phyloP scores from a whole-genome alignment of 2,797 vertebrate species.

The Sus cebifrons region DNA sequence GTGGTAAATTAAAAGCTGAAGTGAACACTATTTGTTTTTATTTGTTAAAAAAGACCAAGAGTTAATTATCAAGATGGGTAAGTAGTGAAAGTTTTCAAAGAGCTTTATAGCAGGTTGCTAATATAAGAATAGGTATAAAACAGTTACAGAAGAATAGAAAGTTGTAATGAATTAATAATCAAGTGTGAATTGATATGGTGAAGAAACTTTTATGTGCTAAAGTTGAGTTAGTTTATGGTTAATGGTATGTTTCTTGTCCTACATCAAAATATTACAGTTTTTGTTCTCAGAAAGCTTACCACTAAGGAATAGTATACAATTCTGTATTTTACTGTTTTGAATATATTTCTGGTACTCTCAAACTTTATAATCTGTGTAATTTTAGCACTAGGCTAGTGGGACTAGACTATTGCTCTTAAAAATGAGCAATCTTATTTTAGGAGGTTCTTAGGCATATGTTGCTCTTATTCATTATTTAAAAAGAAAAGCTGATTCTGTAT shows the following conservation, averaged over 20 bases:
- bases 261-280: not conserved
- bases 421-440: constrained; percentile 67
- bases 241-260: not conserved
- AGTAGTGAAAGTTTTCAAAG: not conserved
- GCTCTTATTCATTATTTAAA: constrained; percentile 69
- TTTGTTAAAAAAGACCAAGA: constrained; percentile 33
- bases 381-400: constrained; percentile 63
- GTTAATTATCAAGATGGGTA: not conserved
- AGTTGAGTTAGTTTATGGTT: not conserved
- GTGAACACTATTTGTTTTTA: not conserved
- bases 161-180: not conserved
- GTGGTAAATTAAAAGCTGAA: not conserved
- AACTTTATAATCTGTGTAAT: constrained; percentile 54
- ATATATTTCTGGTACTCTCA: constrained; percentile 42
- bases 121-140: not conserved
- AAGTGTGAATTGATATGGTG: not conserved
- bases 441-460: constrained; percentile 25
- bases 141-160: not conserved
- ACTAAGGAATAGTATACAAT: not conserved
- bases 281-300: constrained; percentile 2
- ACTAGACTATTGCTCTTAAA: constrained; percentile 59
- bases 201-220: not conserved
- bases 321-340: constrained; percentile 45
- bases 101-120: constrained; percentile 10
- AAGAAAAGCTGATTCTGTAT: constrained; percentile 71